Evolutionary conservation across 2,888 invertebrate species (phyloP).

Genomic region (Drosophila paramelanica): DNA sequence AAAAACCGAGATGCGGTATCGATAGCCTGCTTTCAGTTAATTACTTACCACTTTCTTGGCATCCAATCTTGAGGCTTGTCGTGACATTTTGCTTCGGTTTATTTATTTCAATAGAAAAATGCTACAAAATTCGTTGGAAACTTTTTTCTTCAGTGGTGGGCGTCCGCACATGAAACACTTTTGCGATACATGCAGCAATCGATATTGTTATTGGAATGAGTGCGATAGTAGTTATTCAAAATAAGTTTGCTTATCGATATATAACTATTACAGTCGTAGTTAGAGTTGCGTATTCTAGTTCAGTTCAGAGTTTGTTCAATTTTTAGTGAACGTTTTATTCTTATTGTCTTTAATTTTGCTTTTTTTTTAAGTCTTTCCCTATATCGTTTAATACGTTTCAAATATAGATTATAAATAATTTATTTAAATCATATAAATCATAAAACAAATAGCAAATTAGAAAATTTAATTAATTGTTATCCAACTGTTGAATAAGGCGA

Average conservation of each 20-base stretch:
- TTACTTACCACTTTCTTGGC: conserved; percentile 85
- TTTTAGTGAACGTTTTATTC: not conserved
- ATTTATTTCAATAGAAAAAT: conserved; percentile 19
- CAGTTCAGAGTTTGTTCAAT: not conserved
- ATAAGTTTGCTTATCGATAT: conserved; percentile 12
- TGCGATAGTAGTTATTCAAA: conserved; percentile 14
- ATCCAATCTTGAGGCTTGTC: conserved; percentile 83
- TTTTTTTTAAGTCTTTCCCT: too few species aligned
- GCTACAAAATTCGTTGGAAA: conserved; percentile 20
- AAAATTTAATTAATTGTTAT: too few species aligned
- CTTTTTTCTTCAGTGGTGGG: conserved; percentile 52
- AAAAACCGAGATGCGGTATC: conserved; percentile 35
- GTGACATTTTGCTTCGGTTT: conserved; percentile 78
- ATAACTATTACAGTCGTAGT: conserved; percentile 13
- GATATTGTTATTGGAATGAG: conserved; percentile 1
- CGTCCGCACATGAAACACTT: conserved; percentile 22
- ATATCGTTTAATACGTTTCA: too few species aligned
- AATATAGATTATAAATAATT: too few species aligned
- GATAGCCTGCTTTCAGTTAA: conserved; percentile 22
- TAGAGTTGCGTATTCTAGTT: not conserved
- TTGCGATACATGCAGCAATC: conserved; percentile 19
- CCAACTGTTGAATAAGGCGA: too few species aligned
- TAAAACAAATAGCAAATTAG: too few species aligned
- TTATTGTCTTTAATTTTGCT: not conserved
- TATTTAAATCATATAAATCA: too few species aligned